These are phyloP conservation scores for Bombus pyrosoma DNA, from an alignment of 1,140 invertebrate genomes.

Conservation along the genomic window DNA sequence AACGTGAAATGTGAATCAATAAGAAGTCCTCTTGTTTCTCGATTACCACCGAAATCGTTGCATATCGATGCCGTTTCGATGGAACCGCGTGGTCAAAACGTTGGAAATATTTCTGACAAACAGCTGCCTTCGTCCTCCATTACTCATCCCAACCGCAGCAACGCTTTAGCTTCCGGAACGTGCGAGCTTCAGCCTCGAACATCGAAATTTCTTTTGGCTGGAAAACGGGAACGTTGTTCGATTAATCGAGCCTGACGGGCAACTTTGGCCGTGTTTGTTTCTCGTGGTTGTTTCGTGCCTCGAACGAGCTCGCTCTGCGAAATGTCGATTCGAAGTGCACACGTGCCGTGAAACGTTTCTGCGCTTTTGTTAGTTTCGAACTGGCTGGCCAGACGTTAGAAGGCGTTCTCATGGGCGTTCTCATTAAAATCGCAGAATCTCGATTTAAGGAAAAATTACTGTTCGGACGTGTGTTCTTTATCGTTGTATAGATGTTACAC, in stretches of 20 bases:
- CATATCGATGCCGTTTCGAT: neutral
- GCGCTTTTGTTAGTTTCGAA: neutral
- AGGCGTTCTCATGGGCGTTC: too few species aligned
- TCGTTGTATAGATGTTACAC: too few species aligned
- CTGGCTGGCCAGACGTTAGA: too few species aligned
- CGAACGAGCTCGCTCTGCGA: neutral
- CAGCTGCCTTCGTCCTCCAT: constrained; percentile 4
- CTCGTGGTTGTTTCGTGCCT: constrained; percentile 5
- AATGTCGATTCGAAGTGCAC: neutral
- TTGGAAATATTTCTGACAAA: neutral
- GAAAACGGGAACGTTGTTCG: constrained; percentile 18
- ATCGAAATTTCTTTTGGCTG: constrained; percentile 12
- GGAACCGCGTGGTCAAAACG: neutral
- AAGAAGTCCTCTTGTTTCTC: too few species aligned
- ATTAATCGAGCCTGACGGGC: constrained; percentile 29
- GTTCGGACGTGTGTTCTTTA: too few species aligned
- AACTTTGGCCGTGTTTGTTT: constrained; percentile 8
- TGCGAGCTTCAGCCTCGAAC: neutral
- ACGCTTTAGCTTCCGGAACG: neutral
- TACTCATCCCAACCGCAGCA: constrained; percentile 7
- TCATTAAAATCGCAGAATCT: too few species aligned
- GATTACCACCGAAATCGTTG: neutral
- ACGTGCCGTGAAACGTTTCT: neutral
- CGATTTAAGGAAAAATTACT: too few species aligned
- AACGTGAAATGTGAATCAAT: too few species aligned